Base-by-base conservation (phyloP, 30 jellyfish, hydroid and myxozoan genomes). In the Turritopsis dohrnii region DNA sequence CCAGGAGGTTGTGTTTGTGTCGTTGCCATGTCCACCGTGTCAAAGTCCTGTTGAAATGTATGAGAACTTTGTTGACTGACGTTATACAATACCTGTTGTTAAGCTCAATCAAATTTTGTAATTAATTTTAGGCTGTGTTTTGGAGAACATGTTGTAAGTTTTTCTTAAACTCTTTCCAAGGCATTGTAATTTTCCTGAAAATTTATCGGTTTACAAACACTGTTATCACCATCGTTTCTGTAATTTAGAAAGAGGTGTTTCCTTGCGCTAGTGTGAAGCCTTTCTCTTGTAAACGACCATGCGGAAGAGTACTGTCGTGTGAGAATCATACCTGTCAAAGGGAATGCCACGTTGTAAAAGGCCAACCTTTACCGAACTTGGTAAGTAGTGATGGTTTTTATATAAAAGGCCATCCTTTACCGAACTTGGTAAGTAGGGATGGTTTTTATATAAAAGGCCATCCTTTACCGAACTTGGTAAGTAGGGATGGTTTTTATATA, bases 101-200 rank as follows among this genome's bases (percentile, higher is more conserved):
- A 41, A 41, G 13, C 60, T 41, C 60, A 13, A 41, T 41, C n/a
- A n/a, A 54, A 16, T 54, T 54, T 18, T 54, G n/a, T 18, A 54
- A 74, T n/a, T 75, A 20, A 9, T 83, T 86, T n/a, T 80, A 91
- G 97, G 80, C 87, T 72, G 65, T 91, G 97, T 84, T 76, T 65
- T 29, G 97, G 97, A 16, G 79, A 80, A 71, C 97, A 91, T 72
- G 96, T 84, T 83, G 97, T 91, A 69, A 83, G 89, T 41, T 23
- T 22, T 28, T 5, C 29, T 84, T n/a, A n/a, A n/a, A n/a, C n/a
- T n/a, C n/a, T n/a, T n/a, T n/a, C n/a, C n/a, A n/a, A n/a, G n/a
- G n/a, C n/a, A n/a, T n/a, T n/a, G n/a, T n/a, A n/a, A n/a, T n/a
- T n/a, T n/a, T n/a, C n/a, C n/a, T n/a, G n/a, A n/a, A n/a, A n/a